Evolutionary conservation across 2,888 invertebrate species (phyloP).

Genomic region (Carcina quercana): DNA sequence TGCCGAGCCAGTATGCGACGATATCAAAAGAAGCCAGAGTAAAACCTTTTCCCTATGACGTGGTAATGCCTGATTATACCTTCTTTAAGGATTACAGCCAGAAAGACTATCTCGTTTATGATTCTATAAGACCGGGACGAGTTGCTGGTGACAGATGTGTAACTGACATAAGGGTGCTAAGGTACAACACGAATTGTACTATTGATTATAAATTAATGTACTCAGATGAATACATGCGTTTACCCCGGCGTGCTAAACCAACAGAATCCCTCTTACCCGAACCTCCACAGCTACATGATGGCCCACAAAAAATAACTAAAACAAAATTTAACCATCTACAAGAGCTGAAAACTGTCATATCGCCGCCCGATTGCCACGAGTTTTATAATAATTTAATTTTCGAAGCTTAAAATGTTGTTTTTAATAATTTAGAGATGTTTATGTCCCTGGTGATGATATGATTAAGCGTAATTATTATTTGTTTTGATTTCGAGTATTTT

Average conservation of each 20-base stretch:
- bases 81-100: conserved; percentile 15
- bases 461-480: too few relatives aligned
- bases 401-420: too few relatives aligned
- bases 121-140: conserved; percentile 14
- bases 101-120: conserved; percentile 9
- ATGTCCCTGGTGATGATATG: too few relatives aligned
- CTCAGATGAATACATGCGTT: conserved; percentile 10
- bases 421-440: too few relatives aligned
- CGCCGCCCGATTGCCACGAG: conserved; percentile 12
- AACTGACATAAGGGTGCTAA: conserved; percentile 13
- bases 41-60: conserved; percentile 10
- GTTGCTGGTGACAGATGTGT: conserved; percentile 16
- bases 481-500: too few relatives aligned
- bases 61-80: conserved; percentile 5
- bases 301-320: conserved; percentile 4
- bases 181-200: conserved; percentile 11
- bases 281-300: neutral
- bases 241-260: conserved; percentile 10
- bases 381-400: conserved; percentile 13
- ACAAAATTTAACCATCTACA: conserved; percentile 15
- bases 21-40: conserved; percentile 12
- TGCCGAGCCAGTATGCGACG: conserved; percentile 13
- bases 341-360: conserved; percentile 12
- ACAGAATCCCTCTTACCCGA: neutral
- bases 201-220: conserved; percentile 15